These are phyloP conservation scores for Oophaga pumilio DNA, from an alignment of 2,113 vertebrate species.

Conservation along the genomic window DNA sequence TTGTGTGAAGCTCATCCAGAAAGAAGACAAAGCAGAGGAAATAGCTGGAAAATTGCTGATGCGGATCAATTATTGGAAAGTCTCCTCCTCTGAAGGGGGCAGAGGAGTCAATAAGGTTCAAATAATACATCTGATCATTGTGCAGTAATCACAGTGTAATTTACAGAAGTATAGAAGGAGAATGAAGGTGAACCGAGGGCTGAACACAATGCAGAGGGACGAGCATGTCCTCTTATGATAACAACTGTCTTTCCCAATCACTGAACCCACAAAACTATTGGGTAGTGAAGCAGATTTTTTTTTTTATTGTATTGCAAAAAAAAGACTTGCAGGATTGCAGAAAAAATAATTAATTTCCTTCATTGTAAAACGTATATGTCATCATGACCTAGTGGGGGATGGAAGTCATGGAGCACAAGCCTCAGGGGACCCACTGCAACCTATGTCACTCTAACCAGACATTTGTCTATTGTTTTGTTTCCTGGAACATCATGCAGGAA, in stretches of 20 bases:
- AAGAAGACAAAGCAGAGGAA: slow-evolving; percentile 1
- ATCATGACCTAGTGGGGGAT: slow-evolving; percentile 13
- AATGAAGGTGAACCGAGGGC: not conserved
- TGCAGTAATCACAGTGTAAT: not conserved
- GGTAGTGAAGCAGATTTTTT: not conserved
- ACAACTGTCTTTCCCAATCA: not conserved
- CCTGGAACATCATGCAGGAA: not conserved
- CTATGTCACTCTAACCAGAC: not conserved
- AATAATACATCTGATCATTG: not conserved
- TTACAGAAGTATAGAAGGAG: not conserved
- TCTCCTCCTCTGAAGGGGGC: not conserved
- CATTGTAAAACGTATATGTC: not conserved
- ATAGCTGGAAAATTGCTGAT: not conserved
- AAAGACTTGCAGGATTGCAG: not conserved
- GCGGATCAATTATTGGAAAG: slow-evolving; percentile 1
- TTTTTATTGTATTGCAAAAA: not conserved
- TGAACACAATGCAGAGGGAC: not conserved
- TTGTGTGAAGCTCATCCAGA: not conserved
- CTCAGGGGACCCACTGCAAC: not conserved
- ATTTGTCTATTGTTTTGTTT: not conserved
- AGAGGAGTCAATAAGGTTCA: not conserved
- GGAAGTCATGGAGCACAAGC: not conserved
- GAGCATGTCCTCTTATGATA: not conserved
- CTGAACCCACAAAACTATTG: not conserved
- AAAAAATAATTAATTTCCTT: not conserved